Base-by-base conservation (phyloP, 2,888 invertebrate genomes). In the Oeneis ivallda region DNA sequence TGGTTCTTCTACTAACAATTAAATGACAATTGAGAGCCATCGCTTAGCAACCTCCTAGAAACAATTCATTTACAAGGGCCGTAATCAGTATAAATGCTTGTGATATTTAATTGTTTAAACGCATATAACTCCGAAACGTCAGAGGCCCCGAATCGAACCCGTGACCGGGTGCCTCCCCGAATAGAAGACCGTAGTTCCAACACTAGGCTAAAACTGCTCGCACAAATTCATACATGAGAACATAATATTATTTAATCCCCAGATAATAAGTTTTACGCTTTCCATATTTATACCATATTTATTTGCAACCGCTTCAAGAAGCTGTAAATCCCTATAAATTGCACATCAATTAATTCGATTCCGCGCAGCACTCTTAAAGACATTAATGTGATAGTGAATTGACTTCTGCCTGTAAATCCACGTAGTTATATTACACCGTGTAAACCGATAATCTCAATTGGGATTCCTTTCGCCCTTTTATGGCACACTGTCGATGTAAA, bases 351-450 rank as follows among this genome's bases (percentile, higher is more conserved):
- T 85, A 85, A 85, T 82, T 74, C 74, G 74, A 77, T 75, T 75
- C 77, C 69, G 68, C 70, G 71, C 74, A 78, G 77, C 79, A 79
- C 75, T 78, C 78, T 76, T 73, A 62, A 60, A 70, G 81, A 84
- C 84, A 73, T 83, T 86, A 85, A 87, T 83, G 82, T 81, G 82
- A 84, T 83, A 81, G 79, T 76, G 64, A 82, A 81, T 72, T 78
- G 79, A 82, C 81, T 86, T 73, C 79, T 77, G 79, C 77, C 72
- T 75, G 71, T 72, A 72, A 70, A 72, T 69, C 67, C 69, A 65
- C 75, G 69, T 77, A 73, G 79, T 83, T 80, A 82, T 79, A 83
- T 81, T 83, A 79, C 78, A 76, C 75, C 76, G 75, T 81, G 78
- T 80, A 80, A 80, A 82, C 76, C 77, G 81, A 85, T 87, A 84